A percentile compares a stretch with the other conserved stretches of the same genome.
These are phyloP conservation scores for Ichneumon xanthorius DNA, from an alignment of 2,888 invertebrate genomes.

Conservation along the genomic window DNA sequence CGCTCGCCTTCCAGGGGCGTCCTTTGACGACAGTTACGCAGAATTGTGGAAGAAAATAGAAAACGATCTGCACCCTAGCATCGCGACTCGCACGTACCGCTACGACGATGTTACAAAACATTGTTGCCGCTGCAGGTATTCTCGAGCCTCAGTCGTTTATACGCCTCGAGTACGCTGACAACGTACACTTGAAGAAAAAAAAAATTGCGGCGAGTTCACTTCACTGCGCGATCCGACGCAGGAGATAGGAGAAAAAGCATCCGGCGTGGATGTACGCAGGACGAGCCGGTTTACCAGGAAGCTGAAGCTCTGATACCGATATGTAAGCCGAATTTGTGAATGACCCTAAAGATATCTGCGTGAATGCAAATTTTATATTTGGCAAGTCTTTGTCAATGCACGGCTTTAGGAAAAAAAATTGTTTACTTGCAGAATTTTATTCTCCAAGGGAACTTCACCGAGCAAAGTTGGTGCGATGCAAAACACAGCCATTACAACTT, in stretches of 20 bases:
- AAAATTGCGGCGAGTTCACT: neutral
- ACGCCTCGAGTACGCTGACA: neutral
- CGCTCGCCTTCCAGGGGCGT: neutral
- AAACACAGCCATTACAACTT: no score
- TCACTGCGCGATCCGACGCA: neutral
- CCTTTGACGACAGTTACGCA: conserved; percentile 4
- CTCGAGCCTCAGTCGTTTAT: neutral
- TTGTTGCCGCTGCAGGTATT: neutral
- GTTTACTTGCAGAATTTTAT: no score
- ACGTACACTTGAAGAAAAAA: neutral
- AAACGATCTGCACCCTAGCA: neutral
- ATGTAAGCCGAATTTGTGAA: neutral
- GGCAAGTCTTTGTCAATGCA: no score
- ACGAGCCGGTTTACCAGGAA: neutral
- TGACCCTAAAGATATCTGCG: no score
- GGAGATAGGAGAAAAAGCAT: neutral
- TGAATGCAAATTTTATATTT: no score
- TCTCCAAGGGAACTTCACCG: no score
- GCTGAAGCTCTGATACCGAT: neutral
- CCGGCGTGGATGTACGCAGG: neutral
- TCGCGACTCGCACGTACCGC: neutral
- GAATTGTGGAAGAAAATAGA: conserved; percentile 2
- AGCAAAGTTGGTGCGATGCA: no score
- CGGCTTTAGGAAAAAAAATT: no score
- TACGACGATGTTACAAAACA: neutral